phyloP scores from a whole-genome alignment of 92 coral and sea anemone genomes.

The Actinernus sp. region DNA sequence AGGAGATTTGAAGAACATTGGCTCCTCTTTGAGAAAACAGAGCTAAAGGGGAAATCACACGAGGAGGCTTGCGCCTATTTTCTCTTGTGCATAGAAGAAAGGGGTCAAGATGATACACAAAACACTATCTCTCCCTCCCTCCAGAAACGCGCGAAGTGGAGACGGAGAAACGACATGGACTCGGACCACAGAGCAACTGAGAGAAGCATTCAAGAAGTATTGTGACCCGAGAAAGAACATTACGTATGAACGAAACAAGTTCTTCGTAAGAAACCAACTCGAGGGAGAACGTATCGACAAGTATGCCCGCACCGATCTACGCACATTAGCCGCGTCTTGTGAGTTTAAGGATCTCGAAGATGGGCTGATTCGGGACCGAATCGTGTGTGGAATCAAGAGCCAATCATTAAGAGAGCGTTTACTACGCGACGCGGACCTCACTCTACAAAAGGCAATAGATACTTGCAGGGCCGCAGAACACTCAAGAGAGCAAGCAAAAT shows the following conservation, averaged over 20 bases:
- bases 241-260: slow-evolving; percentile 36
- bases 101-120: no score
- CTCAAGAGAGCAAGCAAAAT: slow-evolving; percentile 30
- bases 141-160: no score
- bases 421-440: slow-evolving; percentile 49
- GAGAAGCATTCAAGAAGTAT: no score
- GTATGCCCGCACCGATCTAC: slow-evolving; percentile 28
- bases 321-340: slow-evolving; percentile 37
- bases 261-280: slow-evolving; percentile 21
- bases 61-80: no score
- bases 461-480: slow-evolving; percentile 51
- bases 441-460: slow-evolving; percentile 35
- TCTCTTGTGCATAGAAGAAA: no score
- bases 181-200: no score
- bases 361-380: slow-evolving; percentile 27
- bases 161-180: no score
- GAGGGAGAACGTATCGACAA: slow-evolving; percentile 41
- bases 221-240: no score
- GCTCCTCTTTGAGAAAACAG: no score
- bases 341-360: slow-evolving; percentile 34
- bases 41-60: no score
- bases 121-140: no score
- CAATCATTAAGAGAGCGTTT: slow-evolving; percentile 37
- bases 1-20: no score
- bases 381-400: slow-evolving; percentile 32